Evolutionary conservation across 1,140 invertebrate genomes (phyloP), one percentile per base, ranked within the genome.

Genomic region (Solenopsis invicta): DNA sequence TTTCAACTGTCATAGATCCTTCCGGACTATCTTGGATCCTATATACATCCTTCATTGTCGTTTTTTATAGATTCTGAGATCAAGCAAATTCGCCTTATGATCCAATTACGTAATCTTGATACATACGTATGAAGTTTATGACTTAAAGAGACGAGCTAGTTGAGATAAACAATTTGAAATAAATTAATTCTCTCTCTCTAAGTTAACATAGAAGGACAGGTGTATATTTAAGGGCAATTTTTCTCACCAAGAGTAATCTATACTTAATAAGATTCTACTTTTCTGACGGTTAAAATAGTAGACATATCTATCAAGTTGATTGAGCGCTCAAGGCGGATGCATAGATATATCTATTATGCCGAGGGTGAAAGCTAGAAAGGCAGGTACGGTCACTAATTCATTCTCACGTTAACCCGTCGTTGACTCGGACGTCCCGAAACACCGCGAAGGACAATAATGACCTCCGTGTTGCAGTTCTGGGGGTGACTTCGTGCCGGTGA

Each of bases 1-100:
- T 75, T 91, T 86, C 75, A 69, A 80, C 56, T 90, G 84, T 88
- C 59, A 72, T 76, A 54, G 64, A 76, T 86, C 21, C 66, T 45
- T 16, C 54, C 34, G 69, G 29, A 50, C 12, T 48, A 37, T 34
- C 54, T 84, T 62, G 45, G 45, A 84, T 75, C 41, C 9, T 74
- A 2, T 74, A 2, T 48, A 37, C 18, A 34, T 74, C 16, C 29
- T 34, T 18, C 37, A 16, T 71, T 8, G 5, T 62, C 41, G 18
- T 29, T 82, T 74, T 16, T 61, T 50, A 45, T 3, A 29, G 9
- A 24, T 48, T 61, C n/a, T n/a, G 21, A 61, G 48, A 37, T 66
- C 21, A 5, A 50, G 34, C 6, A 13, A 82, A 59, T 3, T n/a
- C 1, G 24, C 4, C 9, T 74, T 74, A 21, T 18, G 8, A 54